phyloP scores from a whole-genome alignment of 2,888 invertebrate genomes.

The Xanthorhoe designata region DNA sequence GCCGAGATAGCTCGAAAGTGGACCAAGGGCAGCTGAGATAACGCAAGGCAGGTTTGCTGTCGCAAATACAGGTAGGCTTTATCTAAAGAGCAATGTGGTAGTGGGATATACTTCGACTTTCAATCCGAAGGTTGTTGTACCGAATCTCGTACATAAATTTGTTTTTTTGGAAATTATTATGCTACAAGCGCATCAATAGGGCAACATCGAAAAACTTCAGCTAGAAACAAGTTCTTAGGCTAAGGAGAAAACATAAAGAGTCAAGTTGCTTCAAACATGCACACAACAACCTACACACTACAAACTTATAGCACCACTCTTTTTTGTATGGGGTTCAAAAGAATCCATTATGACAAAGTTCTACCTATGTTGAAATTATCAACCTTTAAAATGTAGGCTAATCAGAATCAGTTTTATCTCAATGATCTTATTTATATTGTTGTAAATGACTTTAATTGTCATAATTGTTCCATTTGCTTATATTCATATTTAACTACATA shows the following conservation, averaged over 20 bases:
- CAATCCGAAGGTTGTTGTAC: not conserved
- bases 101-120: not conserved
- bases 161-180: too few relatives aligned
- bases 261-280: too few relatives aligned
- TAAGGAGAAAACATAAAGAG: too few relatives aligned
- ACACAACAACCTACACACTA: too few relatives aligned
- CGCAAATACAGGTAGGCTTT: conserved; percentile 38
- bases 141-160: not conserved
- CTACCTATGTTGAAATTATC: not conserved
- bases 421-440: conserved; percentile 18
- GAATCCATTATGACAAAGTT: not conserved
- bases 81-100: conserved; percentile 1
- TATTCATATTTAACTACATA: conserved; percentile 10
- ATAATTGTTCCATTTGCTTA: conserved; percentile 6
- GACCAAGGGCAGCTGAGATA: conserved; percentile 82
- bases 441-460: conserved; percentile 15
- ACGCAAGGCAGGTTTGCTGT: conserved; percentile 64
- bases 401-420: conserved; percentile 24
- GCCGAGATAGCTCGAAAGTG: conserved; percentile 76
- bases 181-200: too few relatives aligned
- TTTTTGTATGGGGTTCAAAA: too few relatives aligned
- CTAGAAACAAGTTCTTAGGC: too few relatives aligned
- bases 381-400: conserved; percentile 24
- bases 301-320: too few relatives aligned
- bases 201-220: too few relatives aligned